A percentile compares a stretch with the other conserved stretches of the same genome.
Evolutionary conservation across 2,113 vertebrate genomes (phyloP).

Genomic region (Beaufortia kweichowensis): DNA sequence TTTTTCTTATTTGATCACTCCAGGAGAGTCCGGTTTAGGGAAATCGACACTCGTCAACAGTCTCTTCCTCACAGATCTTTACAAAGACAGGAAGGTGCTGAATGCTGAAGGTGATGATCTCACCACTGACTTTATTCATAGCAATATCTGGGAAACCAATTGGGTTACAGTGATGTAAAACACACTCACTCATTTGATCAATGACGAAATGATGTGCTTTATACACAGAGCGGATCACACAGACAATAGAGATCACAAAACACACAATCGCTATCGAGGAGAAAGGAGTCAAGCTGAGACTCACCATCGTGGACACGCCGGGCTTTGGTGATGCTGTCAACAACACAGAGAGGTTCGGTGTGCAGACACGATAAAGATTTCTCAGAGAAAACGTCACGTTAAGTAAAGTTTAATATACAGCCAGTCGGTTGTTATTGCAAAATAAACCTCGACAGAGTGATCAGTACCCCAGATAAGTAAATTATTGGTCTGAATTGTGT

Average conservation of each 20-base stretch:
- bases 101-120: constrained; percentile 69
- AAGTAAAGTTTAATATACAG: too few species aligned
- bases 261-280: constrained; percentile 90
- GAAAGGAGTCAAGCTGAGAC: constrained; percentile 81
- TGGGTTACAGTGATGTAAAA: too few species aligned
- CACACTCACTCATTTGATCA: too few species aligned
- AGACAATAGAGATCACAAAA: constrained; percentile 75
- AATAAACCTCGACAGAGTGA: too few species aligned
- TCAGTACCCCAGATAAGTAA: too few species aligned
- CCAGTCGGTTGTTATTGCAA: too few species aligned
- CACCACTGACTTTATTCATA: too few species aligned
- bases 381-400: neutral
- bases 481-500: too few species aligned
- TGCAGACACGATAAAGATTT: neutral
- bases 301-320: constrained; percentile 77
- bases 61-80: constrained; percentile 93
- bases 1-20: constrained; percentile 5
- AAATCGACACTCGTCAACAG: constrained; percentile 95
- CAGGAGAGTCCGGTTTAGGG: constrained; percentile 92
- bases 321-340: constrained; percentile 77
- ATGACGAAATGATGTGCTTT: neutral
- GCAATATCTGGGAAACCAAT: too few species aligned
- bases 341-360: constrained; percentile 64
- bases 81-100: constrained; percentile 72
- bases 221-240: constrained; percentile 67